Conservation (phyloP, 2,113 vertebrate species). For the Lycocorax pyrrhopterus region DNA sequence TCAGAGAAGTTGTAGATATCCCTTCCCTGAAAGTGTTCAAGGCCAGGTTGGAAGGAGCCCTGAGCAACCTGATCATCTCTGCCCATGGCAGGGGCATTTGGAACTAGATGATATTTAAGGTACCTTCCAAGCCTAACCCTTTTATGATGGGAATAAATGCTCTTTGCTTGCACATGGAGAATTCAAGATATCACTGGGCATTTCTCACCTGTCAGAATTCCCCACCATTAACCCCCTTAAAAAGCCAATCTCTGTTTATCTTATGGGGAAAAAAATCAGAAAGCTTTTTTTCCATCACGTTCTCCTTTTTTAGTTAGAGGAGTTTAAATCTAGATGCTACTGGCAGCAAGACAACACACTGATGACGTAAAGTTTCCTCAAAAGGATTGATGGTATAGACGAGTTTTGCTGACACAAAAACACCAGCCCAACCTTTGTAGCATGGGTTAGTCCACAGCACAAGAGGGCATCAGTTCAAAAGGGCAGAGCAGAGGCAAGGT, state of each 20-base stretch:
- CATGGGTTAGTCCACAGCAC: not conserved
- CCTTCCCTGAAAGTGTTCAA: not conserved
- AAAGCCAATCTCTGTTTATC: not conserved
- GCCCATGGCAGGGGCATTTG: not conserved
- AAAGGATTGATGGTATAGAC: not conserved
- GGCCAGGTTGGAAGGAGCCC: not conserved
- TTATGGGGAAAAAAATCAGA: accelerated
- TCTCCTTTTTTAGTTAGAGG: not conserved
- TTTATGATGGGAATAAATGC: not conserved
- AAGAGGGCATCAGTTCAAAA: not conserved
- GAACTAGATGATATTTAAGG: not conserved
- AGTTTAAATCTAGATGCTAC: not conserved
- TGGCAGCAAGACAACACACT: not conserved
- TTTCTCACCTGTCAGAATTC: not conserved
- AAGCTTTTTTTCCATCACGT: not conserved
- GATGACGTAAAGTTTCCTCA: not conserved
- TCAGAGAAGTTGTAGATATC: not conserved
- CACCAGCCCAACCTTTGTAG: not conserved
- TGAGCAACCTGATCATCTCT: not conserved
- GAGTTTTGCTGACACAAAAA: not conserved
- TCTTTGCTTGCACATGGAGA: not conserved
- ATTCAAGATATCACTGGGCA: not conserved
- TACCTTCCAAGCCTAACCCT: not conserved
- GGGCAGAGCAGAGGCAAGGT: not conserved
- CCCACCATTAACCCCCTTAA: not conserved